These are phyloP conservation scores for Stictocephala bisonia DNA, from an alignment of 2,888 invertebrate species.

Conservation along the genomic window DNA sequence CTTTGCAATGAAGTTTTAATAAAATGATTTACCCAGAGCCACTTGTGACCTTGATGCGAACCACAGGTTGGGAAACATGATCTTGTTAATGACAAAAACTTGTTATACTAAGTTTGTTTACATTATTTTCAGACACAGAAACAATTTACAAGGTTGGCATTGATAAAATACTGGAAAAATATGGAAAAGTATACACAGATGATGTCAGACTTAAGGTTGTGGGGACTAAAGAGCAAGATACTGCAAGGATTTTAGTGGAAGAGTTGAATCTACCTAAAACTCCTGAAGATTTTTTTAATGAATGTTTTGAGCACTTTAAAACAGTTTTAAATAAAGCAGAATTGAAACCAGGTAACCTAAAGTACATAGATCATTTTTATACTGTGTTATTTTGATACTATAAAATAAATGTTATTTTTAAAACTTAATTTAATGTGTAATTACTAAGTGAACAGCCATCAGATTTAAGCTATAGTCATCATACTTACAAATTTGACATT, in stretches of 20 bases:
- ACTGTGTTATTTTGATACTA: neutral
- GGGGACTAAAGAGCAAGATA: conserved; percentile 78
- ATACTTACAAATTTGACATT: too few relatives aligned
- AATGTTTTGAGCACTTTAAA: conserved; percentile 71
- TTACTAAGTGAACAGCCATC: too few relatives aligned
- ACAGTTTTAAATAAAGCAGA: conserved; percentile 72
- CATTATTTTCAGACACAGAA: conserved; percentile 86
- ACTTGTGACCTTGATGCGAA: too few relatives aligned
- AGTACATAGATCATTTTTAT: conserved; percentile 25
- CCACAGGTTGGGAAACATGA: too few relatives aligned
- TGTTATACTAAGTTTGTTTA: too few relatives aligned
- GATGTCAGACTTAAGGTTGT: conserved; percentile 82
- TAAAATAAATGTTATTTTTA: neutral
- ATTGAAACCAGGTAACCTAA: conserved; percentile 74
- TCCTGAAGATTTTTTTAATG: conserved; percentile 73
- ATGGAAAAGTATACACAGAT: conserved; percentile 81
- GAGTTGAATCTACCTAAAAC: conserved; percentile 76
- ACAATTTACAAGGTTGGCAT: conserved; percentile 80
- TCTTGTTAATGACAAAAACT: too few relatives aligned
- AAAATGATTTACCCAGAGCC: too few relatives aligned
- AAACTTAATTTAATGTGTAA: too few relatives aligned
- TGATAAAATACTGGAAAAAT: conserved; percentile 74
- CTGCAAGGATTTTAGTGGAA: conserved; percentile 75
- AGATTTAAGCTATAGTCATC: too few relatives aligned
- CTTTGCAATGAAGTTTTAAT: too few relatives aligned